Evolutionary conservation across 2,888 invertebrate species (phyloP).

Genomic region (Lordiphosa fenestrarum): DNA sequence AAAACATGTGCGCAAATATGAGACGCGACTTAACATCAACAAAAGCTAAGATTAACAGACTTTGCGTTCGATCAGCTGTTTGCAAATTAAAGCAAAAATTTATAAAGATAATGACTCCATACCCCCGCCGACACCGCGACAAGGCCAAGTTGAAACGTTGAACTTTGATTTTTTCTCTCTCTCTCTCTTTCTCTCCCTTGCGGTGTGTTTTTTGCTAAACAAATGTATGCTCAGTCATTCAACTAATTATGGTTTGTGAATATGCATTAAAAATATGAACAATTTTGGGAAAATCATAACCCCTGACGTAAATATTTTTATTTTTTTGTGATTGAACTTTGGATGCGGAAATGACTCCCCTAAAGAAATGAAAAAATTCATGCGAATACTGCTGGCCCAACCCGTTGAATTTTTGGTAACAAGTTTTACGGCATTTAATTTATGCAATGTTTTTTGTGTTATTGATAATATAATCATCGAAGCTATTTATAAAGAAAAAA

Average conservation of each 20-base stretch:
- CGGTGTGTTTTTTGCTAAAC: no score
- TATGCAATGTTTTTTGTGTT: no score
- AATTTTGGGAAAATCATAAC: conserved; percentile 18
- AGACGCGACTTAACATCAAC: neutral
- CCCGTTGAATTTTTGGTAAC: conserved; percentile 4
- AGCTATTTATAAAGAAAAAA: no score
- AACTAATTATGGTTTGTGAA: conserved; percentile 49
- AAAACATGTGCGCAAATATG: no score
- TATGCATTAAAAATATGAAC: conserved; percentile 38
- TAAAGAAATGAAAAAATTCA: neutral
- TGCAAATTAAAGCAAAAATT: conserved; percentile 25
- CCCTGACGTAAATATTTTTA: no score
- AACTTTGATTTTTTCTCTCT: conserved; percentile 43
- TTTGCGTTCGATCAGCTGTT: conserved; percentile 32
- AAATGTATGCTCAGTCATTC: conserved; percentile 57
- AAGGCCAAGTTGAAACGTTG: conserved; percentile 60
- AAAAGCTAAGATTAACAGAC: conserved; percentile 5
- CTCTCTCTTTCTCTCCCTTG: no score
- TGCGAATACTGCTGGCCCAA: no score
- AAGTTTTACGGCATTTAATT: neutral
- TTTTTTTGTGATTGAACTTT: conserved; percentile 24
- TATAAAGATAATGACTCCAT: conserved; percentile 10
- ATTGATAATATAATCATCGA: no score
- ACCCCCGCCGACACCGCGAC: conserved; percentile 8
- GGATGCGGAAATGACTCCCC: conserved; percentile 48